Conservation (phyloP, 2,888 invertebrate species). For the Germaria angustata region DNA sequence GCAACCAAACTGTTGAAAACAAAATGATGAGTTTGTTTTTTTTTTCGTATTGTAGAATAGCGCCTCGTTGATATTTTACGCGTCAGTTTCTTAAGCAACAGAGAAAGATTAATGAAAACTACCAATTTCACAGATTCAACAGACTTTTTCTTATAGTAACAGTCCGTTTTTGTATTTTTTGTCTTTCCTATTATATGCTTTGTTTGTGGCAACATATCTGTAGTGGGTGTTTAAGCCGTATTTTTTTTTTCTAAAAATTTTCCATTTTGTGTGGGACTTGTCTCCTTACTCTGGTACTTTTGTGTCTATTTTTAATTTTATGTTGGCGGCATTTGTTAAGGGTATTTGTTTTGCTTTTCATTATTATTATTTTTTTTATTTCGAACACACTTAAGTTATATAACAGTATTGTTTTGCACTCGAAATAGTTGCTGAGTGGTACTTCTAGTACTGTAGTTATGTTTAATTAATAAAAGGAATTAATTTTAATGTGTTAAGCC, state of each 20-base stretch:
- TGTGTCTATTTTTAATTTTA: conserved; percentile 45
- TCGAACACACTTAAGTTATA: conserved; percentile 14
- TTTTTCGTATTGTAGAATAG: background rate
- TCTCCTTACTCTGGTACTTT: background rate
- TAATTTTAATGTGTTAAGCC: background rate
- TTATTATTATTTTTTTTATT: background rate
- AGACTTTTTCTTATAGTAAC: conserved; percentile 44
- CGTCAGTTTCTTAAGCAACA: background rate
- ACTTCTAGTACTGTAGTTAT: conserved; percentile 25
- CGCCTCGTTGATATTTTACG: conserved; percentile 5
- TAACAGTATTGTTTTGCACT: conserved; percentile 36
- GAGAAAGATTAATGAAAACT: background rate
- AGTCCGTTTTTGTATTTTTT: conserved; percentile 21
- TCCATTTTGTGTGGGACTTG: conserved; percentile 57
- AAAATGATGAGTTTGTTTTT: background rate
- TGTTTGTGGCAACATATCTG: conserved; percentile 45
- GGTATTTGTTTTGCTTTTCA: background rate
- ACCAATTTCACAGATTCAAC: conserved; percentile 46
- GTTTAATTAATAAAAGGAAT: conserved; percentile 16
- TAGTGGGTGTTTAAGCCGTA: conserved; percentile 49
- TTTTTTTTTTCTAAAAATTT: conserved; percentile 50
- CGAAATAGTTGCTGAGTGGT: background rate
- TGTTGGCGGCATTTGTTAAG: conserved; percentile 50
- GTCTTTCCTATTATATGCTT: background rate
- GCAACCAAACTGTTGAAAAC: conserved; percentile 2